Evolutionary conservation across 2,888 invertebrate species (phyloP), one percentile per base, ranked within the genome.

Genomic region (Cyaniris semiargus): DNA sequence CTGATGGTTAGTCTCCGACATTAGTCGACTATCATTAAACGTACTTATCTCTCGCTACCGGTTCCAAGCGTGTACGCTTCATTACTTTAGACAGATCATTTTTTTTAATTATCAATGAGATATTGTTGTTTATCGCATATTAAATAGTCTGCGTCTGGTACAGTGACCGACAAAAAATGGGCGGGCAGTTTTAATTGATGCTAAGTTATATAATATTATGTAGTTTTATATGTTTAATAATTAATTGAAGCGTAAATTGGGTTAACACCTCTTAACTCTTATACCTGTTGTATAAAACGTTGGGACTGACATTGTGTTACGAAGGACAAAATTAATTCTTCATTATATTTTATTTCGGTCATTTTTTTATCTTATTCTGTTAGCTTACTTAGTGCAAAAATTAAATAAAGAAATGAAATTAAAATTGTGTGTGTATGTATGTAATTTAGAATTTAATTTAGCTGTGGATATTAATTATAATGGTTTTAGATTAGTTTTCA

Each of bases 21-120:
- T 66, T 27, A 66, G 66, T 66, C 66, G 66, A 66, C 66, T 66
- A 66, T 66, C 31, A 66, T 66, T 66, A 31, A 66, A 66, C 66
- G 66, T 66, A 66, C 77, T 77, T 77, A 77, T 87, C 82, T 79
- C 81, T 81, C 78, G 88, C 90, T 91, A 92, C 91, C 90, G 90
- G 91, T 90, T 89, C 83, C 82, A 81, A 82, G 77, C 78, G 77
- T 77, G 78, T 79, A 80, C 80, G 80, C 79, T 81, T 83, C 82
- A 81, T 82, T 83, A 81, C 79, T 80, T 79, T 79, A 78, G 81
- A 82, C 81, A 79, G 81, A 82, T 83, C 80, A 83, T 83, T 83
- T 82, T 83, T 83, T 83, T 82, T 81, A 83, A 83, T 83, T 83
- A 84, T 81, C 82, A 82, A 81, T 81, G 80, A 83, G 83, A 83